Evolutionary conservation across 2,113 vertebrate genomes (phyloP).

Genomic region (Petrocephalus zakoni): DNA sequence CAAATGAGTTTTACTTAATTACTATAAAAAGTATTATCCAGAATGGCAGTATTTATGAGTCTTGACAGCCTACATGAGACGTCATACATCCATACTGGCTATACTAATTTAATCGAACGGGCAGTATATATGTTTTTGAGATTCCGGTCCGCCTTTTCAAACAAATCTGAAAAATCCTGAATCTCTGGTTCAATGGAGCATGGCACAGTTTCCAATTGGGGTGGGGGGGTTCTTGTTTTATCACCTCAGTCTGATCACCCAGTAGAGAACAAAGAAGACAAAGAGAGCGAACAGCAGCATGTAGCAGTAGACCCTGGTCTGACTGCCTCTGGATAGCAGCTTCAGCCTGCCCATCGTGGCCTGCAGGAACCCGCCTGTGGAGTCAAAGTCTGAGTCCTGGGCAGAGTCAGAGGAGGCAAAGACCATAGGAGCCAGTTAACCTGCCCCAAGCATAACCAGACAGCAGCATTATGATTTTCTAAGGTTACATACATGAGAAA

Average conservation of each 20-base stretch:
- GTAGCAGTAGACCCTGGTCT: conserved; percentile 85
- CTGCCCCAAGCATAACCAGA: background rate
- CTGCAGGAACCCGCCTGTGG: conserved; percentile 82
- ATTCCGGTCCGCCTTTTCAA: background rate
- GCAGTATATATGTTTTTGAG: background rate
- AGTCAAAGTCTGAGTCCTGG: conserved; percentile 91
- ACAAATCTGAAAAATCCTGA: background rate
- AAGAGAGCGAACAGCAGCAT: conserved; percentile 90
- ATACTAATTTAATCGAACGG: background rate
- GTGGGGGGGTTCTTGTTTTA: conserved; percentile 19
- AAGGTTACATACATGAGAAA: background rate
- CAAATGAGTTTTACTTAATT: background rate
- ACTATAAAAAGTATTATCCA: background rate
- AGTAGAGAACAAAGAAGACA: conserved; percentile 92
- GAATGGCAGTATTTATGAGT: background rate
- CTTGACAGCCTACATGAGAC: background rate
- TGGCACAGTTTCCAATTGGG: conserved; percentile 24
- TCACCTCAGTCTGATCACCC: conserved; percentile 81
- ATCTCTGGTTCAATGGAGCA: conserved; percentile 17
- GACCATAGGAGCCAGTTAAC: background rate
- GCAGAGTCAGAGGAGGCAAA: conserved; percentile 2
- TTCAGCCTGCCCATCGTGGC: conserved; percentile 87
- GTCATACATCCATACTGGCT: background rate
- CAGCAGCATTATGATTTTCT: background rate
- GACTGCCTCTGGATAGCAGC: conserved; percentile 85